Conservation (phyloP, 2,113 vertebrate genomes). For the Sphyrna mokarran region DNA sequence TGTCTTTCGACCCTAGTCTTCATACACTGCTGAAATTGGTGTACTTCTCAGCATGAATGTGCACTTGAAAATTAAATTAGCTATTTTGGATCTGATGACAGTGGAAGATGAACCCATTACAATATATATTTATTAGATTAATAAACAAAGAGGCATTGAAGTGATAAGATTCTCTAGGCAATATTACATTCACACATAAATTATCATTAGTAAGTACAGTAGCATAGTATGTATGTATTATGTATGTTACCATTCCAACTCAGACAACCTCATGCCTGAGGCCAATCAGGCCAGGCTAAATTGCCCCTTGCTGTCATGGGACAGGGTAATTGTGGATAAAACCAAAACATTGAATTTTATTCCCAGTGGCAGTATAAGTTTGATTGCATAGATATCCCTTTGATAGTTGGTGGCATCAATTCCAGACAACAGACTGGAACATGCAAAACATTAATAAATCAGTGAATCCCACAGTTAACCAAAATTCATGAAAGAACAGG, state of each 20-base stretch:
- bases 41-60: not conserved
- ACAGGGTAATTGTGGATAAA: not conserved
- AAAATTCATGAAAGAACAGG: not conserved
- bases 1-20: not conserved
- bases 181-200: not conserved
- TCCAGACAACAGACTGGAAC: not conserved
- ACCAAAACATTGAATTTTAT: not conserved
- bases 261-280: not conserved
- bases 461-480: not conserved
- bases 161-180: not conserved
- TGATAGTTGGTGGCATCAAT: not conserved
- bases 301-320: not conserved
- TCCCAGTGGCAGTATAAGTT: not conserved
- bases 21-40: not conserved
- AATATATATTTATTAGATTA: not conserved
- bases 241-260: not conserved
- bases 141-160: not conserved
- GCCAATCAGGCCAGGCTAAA: not conserved
- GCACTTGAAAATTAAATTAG: not conserved
- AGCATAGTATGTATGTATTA: not conserved
- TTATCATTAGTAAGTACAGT: not conserved
- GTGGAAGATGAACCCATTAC: not conserved
- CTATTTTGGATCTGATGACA: not conserved
- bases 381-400: not conserved
- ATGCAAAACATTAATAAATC: not conserved